Conservation (phyloP, 2,888 invertebrate species). For the Apamea epomidion region DNA sequence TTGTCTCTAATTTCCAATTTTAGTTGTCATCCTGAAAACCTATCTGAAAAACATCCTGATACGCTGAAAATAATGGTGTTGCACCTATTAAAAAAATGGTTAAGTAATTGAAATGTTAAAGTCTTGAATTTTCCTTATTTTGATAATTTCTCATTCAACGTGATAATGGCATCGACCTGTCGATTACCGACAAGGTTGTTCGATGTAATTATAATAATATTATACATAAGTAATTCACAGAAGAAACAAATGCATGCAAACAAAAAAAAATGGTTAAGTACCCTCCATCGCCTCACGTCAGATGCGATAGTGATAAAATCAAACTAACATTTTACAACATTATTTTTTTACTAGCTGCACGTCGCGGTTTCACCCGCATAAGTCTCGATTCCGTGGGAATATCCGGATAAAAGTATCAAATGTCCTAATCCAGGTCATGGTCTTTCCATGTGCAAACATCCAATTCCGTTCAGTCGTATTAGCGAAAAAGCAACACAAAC, state of each 20-base stretch:
- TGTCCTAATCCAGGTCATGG: too few species aligned
- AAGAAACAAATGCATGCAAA: background rate
- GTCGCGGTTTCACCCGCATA: too few species aligned
- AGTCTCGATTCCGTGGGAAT: too few species aligned
- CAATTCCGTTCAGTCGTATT: too few species aligned
- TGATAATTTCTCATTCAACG: background rate
- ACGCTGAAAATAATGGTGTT: background rate
- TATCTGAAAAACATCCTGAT: background rate
- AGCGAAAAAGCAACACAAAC: too few species aligned
- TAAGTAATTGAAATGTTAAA: conserved; percentile 6
- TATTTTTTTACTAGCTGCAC: too few species aligned
- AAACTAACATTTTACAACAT: too few species aligned
- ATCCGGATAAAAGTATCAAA: too few species aligned
- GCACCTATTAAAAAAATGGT: background rate
- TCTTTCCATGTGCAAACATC: too few species aligned
- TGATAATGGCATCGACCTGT: background rate
- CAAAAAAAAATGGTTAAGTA: too few species aligned
- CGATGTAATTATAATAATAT: background rate
- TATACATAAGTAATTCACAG: too few species aligned
- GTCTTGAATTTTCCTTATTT: conserved; percentile 23
- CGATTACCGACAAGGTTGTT: conserved; percentile 8
- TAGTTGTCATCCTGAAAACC: background rate
- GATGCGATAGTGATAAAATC: background rate
- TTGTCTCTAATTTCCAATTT: background rate
- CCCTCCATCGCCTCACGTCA: too few species aligned